phyloP scores from a whole-genome alignment of 2,888 invertebrate species.

The Drosophila nr. medialis region DNA sequence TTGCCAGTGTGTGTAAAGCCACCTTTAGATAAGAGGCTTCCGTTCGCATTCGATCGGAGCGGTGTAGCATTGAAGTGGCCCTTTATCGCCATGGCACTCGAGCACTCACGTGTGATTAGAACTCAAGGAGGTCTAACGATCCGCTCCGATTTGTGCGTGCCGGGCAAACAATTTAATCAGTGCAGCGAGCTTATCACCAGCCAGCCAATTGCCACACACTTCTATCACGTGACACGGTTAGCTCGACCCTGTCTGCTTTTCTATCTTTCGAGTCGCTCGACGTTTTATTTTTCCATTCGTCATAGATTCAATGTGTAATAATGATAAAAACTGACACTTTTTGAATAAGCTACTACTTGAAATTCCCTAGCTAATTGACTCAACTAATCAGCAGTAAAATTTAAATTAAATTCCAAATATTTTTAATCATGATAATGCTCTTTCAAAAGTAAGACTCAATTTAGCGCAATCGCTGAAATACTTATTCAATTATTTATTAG shows the following conservation, averaged over 20 bases:
- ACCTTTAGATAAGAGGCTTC: conserved; percentile 4
- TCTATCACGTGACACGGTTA: conserved; percentile 61
- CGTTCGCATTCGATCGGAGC: neutral
- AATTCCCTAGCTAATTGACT: conserved; percentile 4
- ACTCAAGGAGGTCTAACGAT: neutral
- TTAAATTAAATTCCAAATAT: neutral
- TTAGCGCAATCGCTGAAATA: conserved; percentile 1
- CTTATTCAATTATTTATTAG: neutral
- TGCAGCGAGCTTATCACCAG: conserved; percentile 50
- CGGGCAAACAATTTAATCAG: conserved; percentile 67
- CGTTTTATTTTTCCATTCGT: conserved; percentile 37
- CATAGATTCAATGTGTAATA: conserved; percentile 30
- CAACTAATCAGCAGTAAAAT: conserved; percentile 14
- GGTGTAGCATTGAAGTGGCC: conserved; percentile 25
- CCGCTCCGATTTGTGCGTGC: conserved; percentile 48
- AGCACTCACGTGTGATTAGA: conserved; percentile 25
- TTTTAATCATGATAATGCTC: neutral
- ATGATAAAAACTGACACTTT: conserved; percentile 8
- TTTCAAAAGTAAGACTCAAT: neutral
- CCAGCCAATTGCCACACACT: conserved; percentile 58
- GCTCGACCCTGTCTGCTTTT: conserved; percentile 19
- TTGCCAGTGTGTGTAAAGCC: neutral
- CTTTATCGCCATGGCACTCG: conserved; percentile 16
- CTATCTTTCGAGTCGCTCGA: conserved; percentile 11
- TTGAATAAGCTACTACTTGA: neutral